Base-by-base conservation (phyloP, 2,888 invertebrate genomes). In the Caprella mutica region DNA sequence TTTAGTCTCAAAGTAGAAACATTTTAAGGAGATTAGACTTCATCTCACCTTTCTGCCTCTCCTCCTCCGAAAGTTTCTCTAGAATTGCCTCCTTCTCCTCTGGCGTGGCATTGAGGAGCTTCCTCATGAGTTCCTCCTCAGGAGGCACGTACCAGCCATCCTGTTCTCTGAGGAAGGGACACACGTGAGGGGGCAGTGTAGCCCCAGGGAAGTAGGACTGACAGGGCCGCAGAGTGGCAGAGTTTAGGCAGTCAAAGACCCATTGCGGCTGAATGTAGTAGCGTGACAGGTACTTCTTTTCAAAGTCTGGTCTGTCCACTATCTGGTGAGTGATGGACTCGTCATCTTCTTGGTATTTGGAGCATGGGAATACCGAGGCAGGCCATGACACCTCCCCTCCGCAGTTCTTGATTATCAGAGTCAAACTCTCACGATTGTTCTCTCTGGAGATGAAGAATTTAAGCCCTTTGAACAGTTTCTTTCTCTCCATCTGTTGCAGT, bases 331-430 rank as follows among this genome's bases (percentile, higher is more conserved):
- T 91, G 65, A 99, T 94, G 0, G 81, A 80, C 71, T 91, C 87
- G 74, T 96, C 94, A 55, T 79, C 76, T 73, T 93, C 94, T 66
- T 84, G 81, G 73, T 84, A 97, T 4, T 88, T 85, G 0, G 91
- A 81, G 1, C 94, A 96, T 19, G 86, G 80, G 73, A 87, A 91
- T 2, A 85, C 77, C 1, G 82, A 78, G 60, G 83, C 82, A 70
- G 94, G 92, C 97, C 97, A 99, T 0, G 96, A 97, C 0, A 96
- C 92, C 72, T 86, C 83, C 27, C 93, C 98, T 17, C 96, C 96
- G 71, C 92, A 92, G 67, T 85, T 87, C 67, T 91, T 81, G 65
- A 97, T 84, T 46, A 92, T 78, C 70, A 99, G 91, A 2, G 93
- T 89, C 35, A 98, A 73, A 0, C 92, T 84, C 72, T 98, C 97